Percentiles rank a stretch among this genome's conserved stretches.
Conservation (phyloP, 2,888 invertebrate genomes). For the Amphipoea lucens region DNA sequence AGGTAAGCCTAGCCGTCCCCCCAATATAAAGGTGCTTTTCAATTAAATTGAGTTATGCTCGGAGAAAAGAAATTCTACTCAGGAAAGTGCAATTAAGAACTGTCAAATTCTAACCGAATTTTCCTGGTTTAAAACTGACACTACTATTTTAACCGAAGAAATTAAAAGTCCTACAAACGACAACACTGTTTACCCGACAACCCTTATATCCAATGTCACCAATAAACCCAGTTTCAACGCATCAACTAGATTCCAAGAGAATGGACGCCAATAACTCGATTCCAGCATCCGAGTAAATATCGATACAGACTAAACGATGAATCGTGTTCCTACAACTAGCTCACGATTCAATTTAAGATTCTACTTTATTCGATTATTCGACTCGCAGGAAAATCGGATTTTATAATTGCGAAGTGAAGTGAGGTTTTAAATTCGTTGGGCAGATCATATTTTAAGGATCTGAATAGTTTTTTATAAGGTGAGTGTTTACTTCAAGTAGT, state of each 20-base stretch:
- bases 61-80: neutral
- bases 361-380: slow-evolving; percentile 45
- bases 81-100: neutral
- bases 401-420: slow-evolving; percentile 29
- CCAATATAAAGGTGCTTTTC: neutral
- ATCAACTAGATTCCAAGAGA: slow-evolving; percentile 60
- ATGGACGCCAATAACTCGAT: slow-evolving; percentile 60
- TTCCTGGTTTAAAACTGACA: neutral
- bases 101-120: neutral
- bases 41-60: neutral
- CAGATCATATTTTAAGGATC: neutral
- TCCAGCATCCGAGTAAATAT: slow-evolving; percentile 56
- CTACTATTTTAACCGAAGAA: neutral
- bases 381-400: slow-evolving; percentile 28
- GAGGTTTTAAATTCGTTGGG: slow-evolving; percentile 21
- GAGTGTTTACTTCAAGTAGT: no score
- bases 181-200: neutral
- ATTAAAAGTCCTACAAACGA: neutral
- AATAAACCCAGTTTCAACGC: slow-evolving; percentile 46
- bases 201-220: slow-evolving; percentile 12
- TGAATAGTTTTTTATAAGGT: neutral
- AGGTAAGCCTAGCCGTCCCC: no score
- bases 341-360: slow-evolving; percentile 54
- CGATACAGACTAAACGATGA: slow-evolving; percentile 58
- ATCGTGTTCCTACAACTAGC: slow-evolving; percentile 50